Evolutionary conservation across 2,797 vertebrate species (phyloP), one percentile per base, ranked within the genome.

Genomic region (Lepidocolaptes lacrymiger): DNA sequence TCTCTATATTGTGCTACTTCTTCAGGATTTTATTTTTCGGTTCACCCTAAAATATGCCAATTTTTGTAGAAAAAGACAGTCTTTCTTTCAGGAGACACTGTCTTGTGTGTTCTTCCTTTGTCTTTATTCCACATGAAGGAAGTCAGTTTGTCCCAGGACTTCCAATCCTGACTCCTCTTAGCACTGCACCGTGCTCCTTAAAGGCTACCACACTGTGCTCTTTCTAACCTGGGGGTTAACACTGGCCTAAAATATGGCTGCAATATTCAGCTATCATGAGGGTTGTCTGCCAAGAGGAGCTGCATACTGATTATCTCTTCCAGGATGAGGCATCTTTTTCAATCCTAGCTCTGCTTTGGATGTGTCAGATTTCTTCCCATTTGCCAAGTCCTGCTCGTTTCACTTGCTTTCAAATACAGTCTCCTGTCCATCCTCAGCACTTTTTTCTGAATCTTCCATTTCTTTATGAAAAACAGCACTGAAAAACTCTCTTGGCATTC

Each of bases 271-370:
- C 20, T 93, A 19, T 16, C 2, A 1, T 11, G 21, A 44, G 34
- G 3, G 5, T 6, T 44, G 18, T 68, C 14, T 88, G 37, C 34
- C 54, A 32, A 0, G 0, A 64, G 59, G 34, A 89, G 46, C 15
- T n/a, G 54, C 39, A 21, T 3, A 32, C 15, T 76, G 24, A 79
- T 46, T n/a, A 46, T 46, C 27, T 66, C 9, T 74, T 51, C n/a
- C 32, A 48, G 26, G 43, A 9, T 27, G 13, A 83, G 27, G 18
- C 26, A 56, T 34, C 49, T 88, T 66, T 36, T 63, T 39, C 36
- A 28, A 76, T 55, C 39, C 56, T 58, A 83, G 13, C 34, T 93
- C 49, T 78, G 37, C 34, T 91, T 66, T 51, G 23, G n/a, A 44
- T 44, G 6, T 34, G 54, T 41, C 8, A 4, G 22, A 44, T 63